phyloP scores from a whole-genome alignment of 2,888 invertebrate genomes.

The Dynastes hyllus region DNA sequence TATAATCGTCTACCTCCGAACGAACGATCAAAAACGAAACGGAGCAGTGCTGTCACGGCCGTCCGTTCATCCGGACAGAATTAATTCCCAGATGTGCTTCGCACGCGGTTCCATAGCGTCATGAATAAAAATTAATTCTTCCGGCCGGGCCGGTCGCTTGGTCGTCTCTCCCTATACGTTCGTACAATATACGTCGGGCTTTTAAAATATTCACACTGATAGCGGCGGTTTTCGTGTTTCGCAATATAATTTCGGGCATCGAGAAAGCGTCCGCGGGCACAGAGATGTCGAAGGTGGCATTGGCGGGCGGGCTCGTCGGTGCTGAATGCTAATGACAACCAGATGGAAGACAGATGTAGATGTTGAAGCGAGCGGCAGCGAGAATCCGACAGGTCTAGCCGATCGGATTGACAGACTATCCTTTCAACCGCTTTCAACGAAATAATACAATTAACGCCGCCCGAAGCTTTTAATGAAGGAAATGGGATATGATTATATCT shows the following conservation, averaged over 20 bases:
- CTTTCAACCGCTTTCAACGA: slow-evolving; percentile 28
- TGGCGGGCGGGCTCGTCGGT: slow-evolving; percentile 43
- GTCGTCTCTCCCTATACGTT: neutral
- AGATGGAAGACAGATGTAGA: slow-evolving; percentile 56
- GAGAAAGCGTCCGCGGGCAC: slow-evolving; percentile 40
- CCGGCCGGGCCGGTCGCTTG: neutral
- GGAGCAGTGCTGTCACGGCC: neutral
- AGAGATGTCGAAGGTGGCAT: slow-evolving; percentile 8
- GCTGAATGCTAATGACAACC: slow-evolving; percentile 61
- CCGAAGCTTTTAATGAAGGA: slow-evolving; percentile 12
- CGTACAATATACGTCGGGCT: slow-evolving; percentile 14
- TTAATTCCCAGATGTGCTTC: slow-evolving; percentile 31
- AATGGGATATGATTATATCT: neutral
- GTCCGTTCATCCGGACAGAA: neutral
- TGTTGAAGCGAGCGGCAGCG: slow-evolving; percentile 43
- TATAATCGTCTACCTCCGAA: neutral
- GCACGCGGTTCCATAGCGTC: neutral
- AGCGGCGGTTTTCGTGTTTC: slow-evolving; percentile 52
- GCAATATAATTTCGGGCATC: slow-evolving; percentile 60
- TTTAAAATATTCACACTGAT: slow-evolving; percentile 54
- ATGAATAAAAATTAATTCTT: slow-evolving; percentile 46
- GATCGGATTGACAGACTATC: slow-evolving; percentile 63
- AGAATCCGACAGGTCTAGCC: slow-evolving; percentile 58
- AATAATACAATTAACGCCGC: slow-evolving; percentile 32
- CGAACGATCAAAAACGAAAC: neutral